Conservation (phyloP, 2,888 invertebrate genomes). For the Bimastos eiseni region DNA sequence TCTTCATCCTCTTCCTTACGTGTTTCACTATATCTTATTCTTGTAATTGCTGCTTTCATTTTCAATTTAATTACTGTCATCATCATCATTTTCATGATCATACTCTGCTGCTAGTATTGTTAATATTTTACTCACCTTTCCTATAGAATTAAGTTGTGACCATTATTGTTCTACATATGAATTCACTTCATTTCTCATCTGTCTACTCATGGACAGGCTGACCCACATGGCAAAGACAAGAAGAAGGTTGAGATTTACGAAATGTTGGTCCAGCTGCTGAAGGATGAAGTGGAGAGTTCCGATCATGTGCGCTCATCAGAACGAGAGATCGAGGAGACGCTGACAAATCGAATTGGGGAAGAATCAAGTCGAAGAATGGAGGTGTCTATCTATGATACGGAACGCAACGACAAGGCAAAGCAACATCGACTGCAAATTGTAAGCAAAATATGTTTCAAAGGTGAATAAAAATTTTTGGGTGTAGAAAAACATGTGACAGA, state of each 20-base stretch:
- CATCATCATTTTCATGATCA: too few species aligned
- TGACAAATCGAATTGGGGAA: conserved; percentile 58
- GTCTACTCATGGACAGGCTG: conserved; percentile 49
- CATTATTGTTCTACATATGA: neutral
- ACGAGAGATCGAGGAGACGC: conserved; percentile 52
- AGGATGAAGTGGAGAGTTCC: conserved; percentile 54
- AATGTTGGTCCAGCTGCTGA: conserved; percentile 56
- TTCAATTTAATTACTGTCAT: too few species aligned
- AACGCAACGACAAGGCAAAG: conserved; percentile 62
- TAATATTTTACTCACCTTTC: too few species aligned
- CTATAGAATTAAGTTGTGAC: too few species aligned
- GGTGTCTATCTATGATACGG: conserved; percentile 61
- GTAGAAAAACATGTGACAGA: too few species aligned
- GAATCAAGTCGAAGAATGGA: conserved; percentile 57
- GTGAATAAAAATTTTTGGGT: neutral
- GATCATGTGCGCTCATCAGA: conserved; percentile 59
- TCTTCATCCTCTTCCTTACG: too few species aligned
- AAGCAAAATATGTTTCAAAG: conserved; percentile 23
- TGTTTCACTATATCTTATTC: too few species aligned
- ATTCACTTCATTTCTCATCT: too few species aligned
- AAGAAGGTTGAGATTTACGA: conserved; percentile 62
- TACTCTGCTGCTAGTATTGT: too few species aligned
- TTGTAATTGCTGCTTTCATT: too few species aligned
- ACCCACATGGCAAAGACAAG: conserved; percentile 51
- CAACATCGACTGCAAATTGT: conserved; percentile 60